Evolutionary conservation across 2,888 invertebrate species (phyloP).

Genomic region (Drosophila histrio): DNA sequence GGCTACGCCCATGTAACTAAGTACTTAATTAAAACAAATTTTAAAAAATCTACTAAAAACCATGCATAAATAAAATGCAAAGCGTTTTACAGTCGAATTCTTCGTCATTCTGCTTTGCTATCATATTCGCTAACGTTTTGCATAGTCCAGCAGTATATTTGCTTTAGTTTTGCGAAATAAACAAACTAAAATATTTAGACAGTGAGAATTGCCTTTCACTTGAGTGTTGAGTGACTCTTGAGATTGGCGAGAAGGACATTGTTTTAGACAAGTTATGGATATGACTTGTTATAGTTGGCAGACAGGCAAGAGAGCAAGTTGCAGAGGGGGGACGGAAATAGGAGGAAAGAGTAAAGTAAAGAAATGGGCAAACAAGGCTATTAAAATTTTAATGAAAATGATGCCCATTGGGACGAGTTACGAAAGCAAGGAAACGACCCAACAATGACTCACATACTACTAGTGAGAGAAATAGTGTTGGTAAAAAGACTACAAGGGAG

Average conservation of each 20-base stretch:
- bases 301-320: not conserved
- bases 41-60: no score
- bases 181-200: not conserved
- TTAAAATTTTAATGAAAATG: slow-evolving; percentile 78
- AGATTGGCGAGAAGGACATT: slow-evolving; percentile 17
- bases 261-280: slow-evolving; percentile 41
- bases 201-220: slow-evolving; percentile 1
- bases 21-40: no score
- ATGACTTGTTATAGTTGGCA: slow-evolving; percentile 34
- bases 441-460: slow-evolving; percentile 64
- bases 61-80: no score
- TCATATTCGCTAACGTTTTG: slow-evolving; percentile 8
- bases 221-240: slow-evolving; percentile 10
- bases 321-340: not conserved
- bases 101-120: not conserved
- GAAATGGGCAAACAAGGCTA: slow-evolving; percentile 49
- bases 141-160: no score
- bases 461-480: not conserved
- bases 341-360: not conserved
- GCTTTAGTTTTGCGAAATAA: not conserved
- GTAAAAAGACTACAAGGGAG: not conserved
- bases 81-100: no score
- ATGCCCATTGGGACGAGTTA: slow-evolving; percentile 62
- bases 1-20: no score
- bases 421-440: slow-evolving; percentile 33